Evolutionary conservation across 1,140 invertebrate genomes (phyloP), one percentile per base, ranked within the genome.

Genomic region (Ooceraea biroi): DNA sequence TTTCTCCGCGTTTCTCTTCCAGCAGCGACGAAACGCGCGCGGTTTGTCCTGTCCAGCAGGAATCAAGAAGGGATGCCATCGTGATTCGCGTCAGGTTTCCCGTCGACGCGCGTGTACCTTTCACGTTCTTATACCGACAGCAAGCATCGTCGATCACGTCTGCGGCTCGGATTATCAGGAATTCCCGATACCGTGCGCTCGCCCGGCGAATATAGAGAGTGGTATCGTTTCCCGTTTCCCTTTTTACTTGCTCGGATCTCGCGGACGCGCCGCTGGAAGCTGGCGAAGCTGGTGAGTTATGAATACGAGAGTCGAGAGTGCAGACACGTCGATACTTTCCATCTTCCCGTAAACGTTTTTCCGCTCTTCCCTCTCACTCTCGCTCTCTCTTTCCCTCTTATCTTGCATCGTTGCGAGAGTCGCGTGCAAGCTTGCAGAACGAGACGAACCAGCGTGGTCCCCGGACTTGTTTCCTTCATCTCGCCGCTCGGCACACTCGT

Each of bases 291-390:
- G 36, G 52, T 68, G 82, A 84, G 52, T 84, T 78, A 84, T 84
- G 82, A 84, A 84, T 84, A 84, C 63, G 52, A 84, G 73, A 78
- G 50, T 66, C 82, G 73, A 30, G 50, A 78, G 25, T 60, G 60
- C 82, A 80, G 48, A 84, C 74, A 78, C 74, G 63, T 74, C 82
- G 63, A 84, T 84, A 84, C 82, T 78, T 80, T 68, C 63, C 69
- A 78, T 77, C 63, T 68, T 19, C 27, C 52, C 57, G 22, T 63
- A 36, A 78, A 84, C 63, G 30, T 78, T 69, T 78, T 78, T 84
- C 27, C 61, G 22, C 27, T 82, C 17, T 50, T 61, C 58, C 65
- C 58, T 52, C 46, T 55, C 19, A 52, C 36, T 27, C 41, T 17
- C 55, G 65, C n/a, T 57, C 63, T 73, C 55, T 46, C 55, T 82